Conservation (phyloP, 53 echinoderm and acorn worm genomes). For the Stichopus horrens region DNA sequence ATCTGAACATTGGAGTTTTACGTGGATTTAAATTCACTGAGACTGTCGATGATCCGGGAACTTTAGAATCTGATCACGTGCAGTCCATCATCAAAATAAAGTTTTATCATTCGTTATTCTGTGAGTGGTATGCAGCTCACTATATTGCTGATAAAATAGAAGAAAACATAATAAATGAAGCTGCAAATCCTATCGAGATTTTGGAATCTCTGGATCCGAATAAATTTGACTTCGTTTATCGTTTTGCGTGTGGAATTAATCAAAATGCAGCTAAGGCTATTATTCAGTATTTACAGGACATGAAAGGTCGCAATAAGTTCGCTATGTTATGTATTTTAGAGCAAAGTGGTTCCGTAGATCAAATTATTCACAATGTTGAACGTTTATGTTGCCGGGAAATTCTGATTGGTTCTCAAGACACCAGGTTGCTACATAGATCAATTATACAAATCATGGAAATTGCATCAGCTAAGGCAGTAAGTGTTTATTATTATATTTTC, state of each 20-base stretch:
- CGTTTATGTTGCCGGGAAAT: neutral
- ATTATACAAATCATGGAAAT: conserved; percentile 1
- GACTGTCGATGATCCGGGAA: neutral
- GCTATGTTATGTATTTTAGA: conserved; percentile 20
- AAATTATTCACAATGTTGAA: neutral
- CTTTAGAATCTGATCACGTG: neutral
- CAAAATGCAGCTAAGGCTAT: neutral
- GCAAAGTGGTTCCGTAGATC: neutral
- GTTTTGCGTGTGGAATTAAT: conserved; percentile 17
- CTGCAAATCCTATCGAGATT: neutral
- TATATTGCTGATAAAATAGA: neutral
- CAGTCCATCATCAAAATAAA: neutral
- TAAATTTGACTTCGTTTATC: neutral
- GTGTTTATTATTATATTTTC: neutral
- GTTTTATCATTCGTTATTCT: conserved; percentile 10
- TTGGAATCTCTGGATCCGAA: neutral
- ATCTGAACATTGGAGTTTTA: conserved; percentile 3
- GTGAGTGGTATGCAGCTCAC: conserved; percentile 16
- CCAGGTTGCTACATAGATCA: conserved; percentile 1
- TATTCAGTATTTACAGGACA: neutral
- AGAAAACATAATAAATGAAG: neutral
- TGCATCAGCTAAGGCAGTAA: neutral
- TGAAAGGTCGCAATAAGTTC: conserved; percentile 5
- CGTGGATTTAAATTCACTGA: neutral
- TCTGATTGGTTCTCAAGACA: neutral